phyloP scores from a whole-genome alignment of 2,888 invertebrate species.

The Cheilosia vulpina region DNA sequence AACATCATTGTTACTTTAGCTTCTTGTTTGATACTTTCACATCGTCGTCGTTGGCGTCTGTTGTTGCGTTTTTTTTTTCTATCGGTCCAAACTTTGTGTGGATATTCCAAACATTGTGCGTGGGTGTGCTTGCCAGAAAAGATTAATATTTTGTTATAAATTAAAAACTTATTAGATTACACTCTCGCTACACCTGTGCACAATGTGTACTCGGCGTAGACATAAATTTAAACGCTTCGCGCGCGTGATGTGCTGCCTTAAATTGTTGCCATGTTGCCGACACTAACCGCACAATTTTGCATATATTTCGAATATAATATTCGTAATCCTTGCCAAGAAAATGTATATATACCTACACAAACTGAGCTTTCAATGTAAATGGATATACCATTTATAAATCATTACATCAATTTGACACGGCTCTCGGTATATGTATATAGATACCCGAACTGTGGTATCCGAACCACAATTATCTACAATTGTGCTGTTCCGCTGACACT shows the following conservation, averaged over 20 bases:
- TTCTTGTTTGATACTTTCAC: slow-evolving; percentile 58
- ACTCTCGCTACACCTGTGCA: slow-evolving; percentile 71
- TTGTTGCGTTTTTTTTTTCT: slow-evolving; percentile 14
- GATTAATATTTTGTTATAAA: slow-evolving; percentile 75
- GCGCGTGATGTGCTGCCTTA: slow-evolving; percentile 60
- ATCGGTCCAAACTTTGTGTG: slow-evolving; percentile 11
- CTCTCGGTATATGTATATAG: slow-evolving; percentile 5
- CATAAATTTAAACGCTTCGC: slow-evolving; percentile 63
- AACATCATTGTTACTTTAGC: slow-evolving; percentile 72
- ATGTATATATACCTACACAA: slow-evolving; percentile 12
- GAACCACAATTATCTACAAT: slow-evolving; percentile 51
- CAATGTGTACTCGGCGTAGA: slow-evolving; percentile 43
- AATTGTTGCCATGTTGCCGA: slow-evolving; percentile 4
- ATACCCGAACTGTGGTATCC: slow-evolving; percentile 13
- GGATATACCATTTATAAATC: slow-evolving; percentile 49
- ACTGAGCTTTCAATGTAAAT: background rate
- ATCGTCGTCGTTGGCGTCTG: slow-evolving; percentile 16
- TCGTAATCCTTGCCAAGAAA: slow-evolving; percentile 3
- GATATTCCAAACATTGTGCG: slow-evolving; percentile 27
- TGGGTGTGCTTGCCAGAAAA: slow-evolving; percentile 56
- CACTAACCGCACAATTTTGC: background rate
- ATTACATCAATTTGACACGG: slow-evolving; percentile 66
- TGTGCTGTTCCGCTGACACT: slow-evolving; percentile 54
- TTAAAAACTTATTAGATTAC: slow-evolving; percentile 75
- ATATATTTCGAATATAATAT: background rate